These are phyloP conservation scores for Characodon lateralis DNA, from an alignment of 2,797 vertebrate species.

Conservation along the genomic window DNA sequence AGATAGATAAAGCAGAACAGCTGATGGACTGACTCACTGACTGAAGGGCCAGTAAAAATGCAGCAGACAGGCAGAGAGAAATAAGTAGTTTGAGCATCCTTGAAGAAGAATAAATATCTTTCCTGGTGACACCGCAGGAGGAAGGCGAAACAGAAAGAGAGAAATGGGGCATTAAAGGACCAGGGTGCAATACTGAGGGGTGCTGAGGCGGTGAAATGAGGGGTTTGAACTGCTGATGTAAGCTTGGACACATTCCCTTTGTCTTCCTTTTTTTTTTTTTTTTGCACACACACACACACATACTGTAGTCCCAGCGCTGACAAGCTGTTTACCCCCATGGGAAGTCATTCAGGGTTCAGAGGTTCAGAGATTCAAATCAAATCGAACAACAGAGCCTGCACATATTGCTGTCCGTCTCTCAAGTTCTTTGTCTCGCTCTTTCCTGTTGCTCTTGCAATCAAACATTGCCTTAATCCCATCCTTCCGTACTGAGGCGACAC, in stretches of 20 bases:
- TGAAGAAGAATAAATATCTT: slow-evolving; percentile 55
- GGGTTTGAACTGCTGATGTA: slow-evolving; percentile 79
- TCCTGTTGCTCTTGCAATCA: slow-evolving; percentile 43
- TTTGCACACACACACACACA: slow-evolving; percentile 11
- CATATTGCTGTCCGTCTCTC: slow-evolving; percentile 48
- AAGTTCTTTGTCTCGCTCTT: slow-evolving; percentile 15
- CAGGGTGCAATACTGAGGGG: slow-evolving; percentile 73
- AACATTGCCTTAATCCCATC: slow-evolving; percentile 27
- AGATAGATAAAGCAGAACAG: slow-evolving; percentile 14
- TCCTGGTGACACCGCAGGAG: slow-evolving; percentile 50
- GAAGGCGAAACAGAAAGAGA: slow-evolving; percentile 55
- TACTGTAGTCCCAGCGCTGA: slow-evolving; percentile 52
- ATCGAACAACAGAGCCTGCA: slow-evolving; percentile 58
- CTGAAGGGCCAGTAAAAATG: slow-evolving; percentile 19
- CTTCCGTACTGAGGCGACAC: neutral
- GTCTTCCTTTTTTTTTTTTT: slow-evolving; percentile 13
- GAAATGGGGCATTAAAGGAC: slow-evolving; percentile 71
- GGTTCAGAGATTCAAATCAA: slow-evolving; percentile 70
- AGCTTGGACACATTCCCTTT: slow-evolving; percentile 64
- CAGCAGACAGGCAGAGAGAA: slow-evolving; percentile 32
- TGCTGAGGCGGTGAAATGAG: slow-evolving; percentile 79
- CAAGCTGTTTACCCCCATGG: slow-evolving; percentile 61
- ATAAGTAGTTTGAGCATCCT: slow-evolving; percentile 32
- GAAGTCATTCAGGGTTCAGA: slow-evolving; percentile 74
- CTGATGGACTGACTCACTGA: slow-evolving; percentile 29